Conservation (phyloP, 1,140 invertebrate genomes). For the Cydia splendana region DNA sequence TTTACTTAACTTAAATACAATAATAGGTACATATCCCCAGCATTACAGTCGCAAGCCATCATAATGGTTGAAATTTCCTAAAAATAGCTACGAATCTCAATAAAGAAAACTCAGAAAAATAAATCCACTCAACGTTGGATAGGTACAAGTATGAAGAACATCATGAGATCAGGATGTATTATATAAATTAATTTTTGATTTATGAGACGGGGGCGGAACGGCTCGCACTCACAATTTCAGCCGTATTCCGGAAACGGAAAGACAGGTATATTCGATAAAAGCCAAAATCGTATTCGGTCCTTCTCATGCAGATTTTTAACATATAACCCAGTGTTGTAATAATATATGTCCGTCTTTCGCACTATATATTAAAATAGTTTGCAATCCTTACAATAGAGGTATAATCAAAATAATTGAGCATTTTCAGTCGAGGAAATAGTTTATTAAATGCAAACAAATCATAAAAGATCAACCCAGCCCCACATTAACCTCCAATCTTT, state of each 20-base stretch:
- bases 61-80: neutral
- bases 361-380: no score
- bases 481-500: no score
- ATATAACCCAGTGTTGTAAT: no score
- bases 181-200: constrained; percentile 33
- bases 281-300: neutral
- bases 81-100: constrained; percentile 4
- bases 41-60: neutral
- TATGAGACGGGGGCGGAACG: constrained; percentile 1
- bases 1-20: neutral
- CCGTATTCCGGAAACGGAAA: constrained; percentile 17
- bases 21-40: neutral
- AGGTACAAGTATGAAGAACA: constrained; percentile 23
- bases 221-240: constrained; percentile 1
- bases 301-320: neutral
- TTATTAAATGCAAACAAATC: no score
- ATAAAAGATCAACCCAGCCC: no score
- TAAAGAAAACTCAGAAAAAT: constrained; percentile 3
- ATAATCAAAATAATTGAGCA: no score
- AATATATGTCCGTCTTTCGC: no score
- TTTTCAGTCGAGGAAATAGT: no score
- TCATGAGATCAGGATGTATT: constrained; percentile 31
- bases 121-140: constrained; percentile 25
- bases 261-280: neutral
- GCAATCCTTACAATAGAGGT: no score